Evolutionary conservation across 2,113 vertebrate species (phyloP), one percentile per base, ranked within the genome.

Genomic region (Bambusicola thoracicus): DNA sequence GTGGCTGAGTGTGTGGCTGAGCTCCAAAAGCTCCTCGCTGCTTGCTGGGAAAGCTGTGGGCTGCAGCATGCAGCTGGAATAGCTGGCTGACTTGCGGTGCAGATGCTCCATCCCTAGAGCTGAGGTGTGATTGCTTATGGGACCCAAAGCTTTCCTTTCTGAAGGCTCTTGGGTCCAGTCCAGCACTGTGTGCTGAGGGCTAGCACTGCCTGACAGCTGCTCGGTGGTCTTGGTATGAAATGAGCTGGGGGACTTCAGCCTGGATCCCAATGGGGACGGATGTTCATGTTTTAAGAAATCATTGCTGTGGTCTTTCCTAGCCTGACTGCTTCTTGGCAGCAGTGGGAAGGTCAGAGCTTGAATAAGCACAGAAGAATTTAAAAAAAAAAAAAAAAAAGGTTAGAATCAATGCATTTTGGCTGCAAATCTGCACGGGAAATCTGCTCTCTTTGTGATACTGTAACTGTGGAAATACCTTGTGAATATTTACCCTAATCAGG

Each of bases 151-250:
- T 63, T 75, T 80, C 79, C 51, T 36, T 65, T 48, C 59, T 70
- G 51, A 70, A 85, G 81, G 46, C 41, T 83, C 86, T 89, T 92
- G 75, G 65, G 77, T 81, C 46, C 56, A 61, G 76, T 56, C 85
- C 91, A 87, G 1, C 16, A 58, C 59, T 81, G 79, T 36, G 62
- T 67, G 49, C 41, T 74, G 59, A 93, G 43, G 51, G 87, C 87
- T 92, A 87, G 68, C 1, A 2, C 81, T 83, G 87, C 85, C 81
- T 87, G 34, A 91, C 29, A 75, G 81, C 81, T 87, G 67, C 89
- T 56, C 82, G 87, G 91, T 93, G 89, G 95, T 90, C 90, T 89
- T 15, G 0, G 77, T 49, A n/a, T 81, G 83, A 84, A 93, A 72
- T 7, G 51, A 81, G 83, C 27, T 73, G 61, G 80, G 86, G 83